Percentiles rank a stretch among this genome's conserved stretches.
Evolutionary conservation across 2,113 vertebrate genomes (phyloP).

Genomic region (Pelobates fuscus): DNA sequence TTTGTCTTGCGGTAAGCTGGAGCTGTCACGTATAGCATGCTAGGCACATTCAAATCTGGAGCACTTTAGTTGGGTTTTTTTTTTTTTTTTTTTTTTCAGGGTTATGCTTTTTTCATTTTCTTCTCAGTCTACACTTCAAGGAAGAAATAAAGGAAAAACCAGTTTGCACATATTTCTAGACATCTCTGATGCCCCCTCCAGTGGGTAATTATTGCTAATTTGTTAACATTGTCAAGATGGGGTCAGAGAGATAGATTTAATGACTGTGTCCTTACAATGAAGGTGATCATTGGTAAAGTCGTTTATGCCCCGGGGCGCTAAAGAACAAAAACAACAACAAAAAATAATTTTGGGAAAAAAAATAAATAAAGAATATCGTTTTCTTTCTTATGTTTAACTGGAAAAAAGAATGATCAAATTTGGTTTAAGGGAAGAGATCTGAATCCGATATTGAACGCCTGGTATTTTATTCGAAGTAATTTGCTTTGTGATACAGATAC

Average conservation of each 20-base stretch:
- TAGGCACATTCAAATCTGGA: neutral
- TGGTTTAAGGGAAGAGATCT: too few relatives aligned
- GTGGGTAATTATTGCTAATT: conserved; percentile 62
- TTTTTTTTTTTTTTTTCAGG: too few relatives aligned
- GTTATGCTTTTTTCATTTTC: neutral
- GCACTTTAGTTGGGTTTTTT: too few relatives aligned
- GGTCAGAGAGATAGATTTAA: conserved; percentile 62
- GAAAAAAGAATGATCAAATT: too few relatives aligned
- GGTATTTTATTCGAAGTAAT: too few relatives aligned
- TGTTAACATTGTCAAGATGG: conserved; percentile 63
- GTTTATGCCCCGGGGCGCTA: neutral
- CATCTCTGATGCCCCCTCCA: conserved; percentile 33
- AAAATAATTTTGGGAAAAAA: conserved; percentile 25
- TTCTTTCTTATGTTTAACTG: too few relatives aligned
- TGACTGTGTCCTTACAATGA: conserved; percentile 51
- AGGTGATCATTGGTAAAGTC: conserved; percentile 51
- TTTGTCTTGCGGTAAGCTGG: conserved; percentile 8
- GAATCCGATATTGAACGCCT: too few relatives aligned
- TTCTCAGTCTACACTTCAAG: neutral
- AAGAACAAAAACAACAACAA: conserved; percentile 14
- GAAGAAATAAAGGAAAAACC: conserved; percentile 25
- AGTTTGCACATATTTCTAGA: conserved; percentile 35
- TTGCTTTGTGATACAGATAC: too few relatives aligned
- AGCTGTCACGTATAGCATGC: conserved; percentile 15
- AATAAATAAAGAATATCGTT: neutral